Evolutionary conservation across 2,113 vertebrate species (phyloP).

Genomic region (Mohoua ochrocephala): DNA sequence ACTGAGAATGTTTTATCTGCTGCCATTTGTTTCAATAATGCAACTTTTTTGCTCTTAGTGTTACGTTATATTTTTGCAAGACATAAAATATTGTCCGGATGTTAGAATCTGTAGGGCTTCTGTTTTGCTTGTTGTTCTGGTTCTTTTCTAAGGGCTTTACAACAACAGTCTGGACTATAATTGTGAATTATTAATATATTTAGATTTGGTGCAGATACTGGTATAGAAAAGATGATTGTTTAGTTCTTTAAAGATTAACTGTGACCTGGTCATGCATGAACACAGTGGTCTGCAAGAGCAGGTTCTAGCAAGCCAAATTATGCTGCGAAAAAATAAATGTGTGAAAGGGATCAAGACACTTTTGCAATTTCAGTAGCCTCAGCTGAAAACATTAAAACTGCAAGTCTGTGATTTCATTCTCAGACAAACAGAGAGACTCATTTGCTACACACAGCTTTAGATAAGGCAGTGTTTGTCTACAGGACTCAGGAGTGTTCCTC

Average conservation of each 20-base stretch:
- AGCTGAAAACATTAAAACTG: neutral
- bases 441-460: neutral
- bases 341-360: neutral
- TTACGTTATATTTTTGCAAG: neutral
- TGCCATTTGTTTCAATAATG: neutral
- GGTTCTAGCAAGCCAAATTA: neutral
- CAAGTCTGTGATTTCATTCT: neutral
- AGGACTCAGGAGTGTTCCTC: neutral
- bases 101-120: neutral
- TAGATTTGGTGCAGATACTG: neutral
- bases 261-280: neutral
- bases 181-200: neutral
- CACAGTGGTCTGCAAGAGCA: neutral
- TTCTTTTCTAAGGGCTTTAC: neutral
- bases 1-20: neutral
- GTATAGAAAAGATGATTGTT: neutral
- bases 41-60: neutral
- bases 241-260: neutral
- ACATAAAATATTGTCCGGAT: neutral
- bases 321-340: accelerated
- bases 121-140: neutral
- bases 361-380: neutral
- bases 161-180: neutral
- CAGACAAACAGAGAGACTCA: neutral
- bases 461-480: neutral